Conservation (phyloP, 2,113 vertebrate species). For the Cisticola juncidis region DNA sequence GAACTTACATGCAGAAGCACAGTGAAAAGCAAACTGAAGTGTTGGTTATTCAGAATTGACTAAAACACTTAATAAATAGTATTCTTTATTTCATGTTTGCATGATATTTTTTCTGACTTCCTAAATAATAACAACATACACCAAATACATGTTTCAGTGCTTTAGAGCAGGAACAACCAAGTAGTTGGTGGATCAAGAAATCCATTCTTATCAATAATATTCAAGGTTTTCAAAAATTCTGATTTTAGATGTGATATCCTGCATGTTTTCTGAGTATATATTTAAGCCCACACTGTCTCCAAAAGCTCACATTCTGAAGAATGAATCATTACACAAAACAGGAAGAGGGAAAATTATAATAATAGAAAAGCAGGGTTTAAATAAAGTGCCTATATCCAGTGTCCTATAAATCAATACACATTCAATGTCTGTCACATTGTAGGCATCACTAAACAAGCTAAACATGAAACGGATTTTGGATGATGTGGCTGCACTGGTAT, state of each 20-base stretch:
- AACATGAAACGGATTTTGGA: neutral
- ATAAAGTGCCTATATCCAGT: rapidly evolving
- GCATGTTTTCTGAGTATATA: neutral
- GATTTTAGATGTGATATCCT: neutral
- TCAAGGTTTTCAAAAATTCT: neutral
- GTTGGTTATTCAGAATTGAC: neutral
- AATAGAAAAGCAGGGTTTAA: neutral
- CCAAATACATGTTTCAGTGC: neutral
- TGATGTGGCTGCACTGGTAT: neutral
- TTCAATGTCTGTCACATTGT: neutral
- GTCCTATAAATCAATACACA: neutral
- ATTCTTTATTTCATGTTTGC: neutral
- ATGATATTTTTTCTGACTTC: neutral
- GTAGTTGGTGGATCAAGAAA: neutral
- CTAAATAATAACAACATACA: neutral
- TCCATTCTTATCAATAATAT: neutral
- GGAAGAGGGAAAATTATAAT: neutral
- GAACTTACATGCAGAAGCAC: neutral
- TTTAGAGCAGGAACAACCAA: neutral
- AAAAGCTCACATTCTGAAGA: neutral
- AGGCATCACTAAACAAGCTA: neutral
- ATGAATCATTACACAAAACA: neutral
- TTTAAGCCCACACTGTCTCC: neutral
- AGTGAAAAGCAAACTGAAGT: neutral
- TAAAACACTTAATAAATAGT: neutral